A percentile compares a stretch with the other conserved stretches of the same genome.
Evolutionary conservation across 2,888 invertebrate species (phyloP).

Genomic region (Troides oblongomaculatus): DNA sequence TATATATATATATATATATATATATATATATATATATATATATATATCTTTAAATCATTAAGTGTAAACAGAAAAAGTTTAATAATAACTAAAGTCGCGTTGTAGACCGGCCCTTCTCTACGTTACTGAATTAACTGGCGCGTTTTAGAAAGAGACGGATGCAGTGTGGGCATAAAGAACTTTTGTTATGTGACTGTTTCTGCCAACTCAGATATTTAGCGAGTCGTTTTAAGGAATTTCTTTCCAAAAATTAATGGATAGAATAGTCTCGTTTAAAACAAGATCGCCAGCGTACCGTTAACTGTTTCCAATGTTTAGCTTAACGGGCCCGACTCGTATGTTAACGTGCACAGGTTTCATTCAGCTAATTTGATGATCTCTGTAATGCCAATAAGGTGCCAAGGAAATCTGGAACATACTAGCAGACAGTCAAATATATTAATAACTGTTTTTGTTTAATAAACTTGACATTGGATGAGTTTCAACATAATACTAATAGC

Average conservation of each 20-base stretch:
- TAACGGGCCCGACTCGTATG: constrained; percentile 9
- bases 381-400: too few species aligned
- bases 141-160: not conserved
- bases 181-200: not conserved
- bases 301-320: constrained; percentile 12
- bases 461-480: too few species aligned
- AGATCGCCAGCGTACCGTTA: constrained; percentile 15
- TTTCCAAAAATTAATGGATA: not conserved
- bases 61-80: not conserved
- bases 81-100: not conserved
- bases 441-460: too few species aligned
- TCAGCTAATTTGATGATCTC: not conserved
- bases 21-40: too few species aligned
- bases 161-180: not conserved
- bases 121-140: not conserved
- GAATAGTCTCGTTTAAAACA: constrained; percentile 12
- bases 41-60: too few species aligned
- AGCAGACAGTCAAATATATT: too few species aligned
- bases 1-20: too few species aligned
- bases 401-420: not conserved
- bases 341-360: not conserved
- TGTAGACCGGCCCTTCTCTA: not conserved
- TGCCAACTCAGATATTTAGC: not conserved
- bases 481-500: too few species aligned
- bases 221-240: not conserved